phyloP scores from a whole-genome alignment of 1,140 invertebrate genomes.

The Caenorhabditis inopinata region DNA sequence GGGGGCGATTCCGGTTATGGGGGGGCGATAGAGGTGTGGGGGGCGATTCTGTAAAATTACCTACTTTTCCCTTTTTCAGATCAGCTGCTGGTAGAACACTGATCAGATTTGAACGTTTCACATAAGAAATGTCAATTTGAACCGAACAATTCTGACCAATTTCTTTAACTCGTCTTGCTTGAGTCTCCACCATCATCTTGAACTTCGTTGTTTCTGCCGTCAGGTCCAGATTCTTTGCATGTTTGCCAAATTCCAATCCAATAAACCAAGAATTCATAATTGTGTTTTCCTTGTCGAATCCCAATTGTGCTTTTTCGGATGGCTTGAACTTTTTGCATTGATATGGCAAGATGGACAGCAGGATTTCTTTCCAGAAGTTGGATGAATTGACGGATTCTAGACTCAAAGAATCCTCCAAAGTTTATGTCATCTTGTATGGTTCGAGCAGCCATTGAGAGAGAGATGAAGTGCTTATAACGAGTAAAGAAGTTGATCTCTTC shows the following conservation, averaged over 20 bases:
- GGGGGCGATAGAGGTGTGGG: too few species aligned
- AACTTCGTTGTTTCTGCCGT: neutral
- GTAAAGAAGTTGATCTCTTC: constrained; percentile 89
- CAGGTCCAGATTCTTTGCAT: neutral
- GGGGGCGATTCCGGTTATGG: too few species aligned
- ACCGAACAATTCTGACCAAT: neutral
- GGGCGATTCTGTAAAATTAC: too few species aligned
- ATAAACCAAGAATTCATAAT: neutral
- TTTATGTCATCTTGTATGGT: constrained; percentile 56
- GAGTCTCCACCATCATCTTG: neutral
- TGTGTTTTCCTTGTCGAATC: neutral
- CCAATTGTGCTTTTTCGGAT: too few species aligned
- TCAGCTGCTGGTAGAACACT: neutral
- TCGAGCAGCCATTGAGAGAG: constrained; percentile 47
- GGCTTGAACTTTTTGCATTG: constrained; percentile 80
- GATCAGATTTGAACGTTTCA: neutral
- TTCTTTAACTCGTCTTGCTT: neutral
- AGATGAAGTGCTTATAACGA: constrained; percentile 77
- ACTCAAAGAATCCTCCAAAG: constrained; percentile 85
- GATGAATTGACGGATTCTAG: constrained; percentile 89
- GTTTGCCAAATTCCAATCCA: neutral
- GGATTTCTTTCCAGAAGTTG: constrained; percentile 88
- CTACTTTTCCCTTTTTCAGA: neutral
- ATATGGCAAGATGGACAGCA: constrained; percentile 85
- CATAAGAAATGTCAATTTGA: neutral